Evolutionary conservation across 2,113 vertebrate species (phyloP), one percentile per base, ranked within the genome.

Genomic region (Coptodon bakossiorum): DNA sequence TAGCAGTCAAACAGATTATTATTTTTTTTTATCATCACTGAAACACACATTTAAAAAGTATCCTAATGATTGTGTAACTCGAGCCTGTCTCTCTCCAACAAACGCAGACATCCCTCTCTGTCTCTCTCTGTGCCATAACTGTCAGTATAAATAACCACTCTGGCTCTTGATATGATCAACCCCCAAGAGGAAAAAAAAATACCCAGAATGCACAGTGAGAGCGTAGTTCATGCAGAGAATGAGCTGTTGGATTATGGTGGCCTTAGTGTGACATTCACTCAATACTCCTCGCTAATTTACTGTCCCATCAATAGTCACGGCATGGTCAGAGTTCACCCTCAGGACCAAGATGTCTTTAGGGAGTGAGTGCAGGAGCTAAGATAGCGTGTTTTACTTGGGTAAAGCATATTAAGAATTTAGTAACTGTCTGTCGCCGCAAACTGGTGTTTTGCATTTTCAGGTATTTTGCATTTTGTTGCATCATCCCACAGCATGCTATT

Each of bases 201-300:
- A 95, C 93, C 94, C 93, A 94, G 78, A 63, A 94, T 95, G 94
- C 94, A 95, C 53, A 48, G 84, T 73, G 87, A 88, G 82, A 86
- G 84, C 52, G 16, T 45, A 54, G 57, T 81, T 88, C 83, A 89
- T 24, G 78, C 73, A 82, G 89, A 88, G 85, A 85, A 84, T 61
- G 85, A 84, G 89, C 91, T 80, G 90, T 83, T 90, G 86, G 89
- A 93, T 94, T 91, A 91, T 19, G n/a, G 17, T 63, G 56, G 82
- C 83, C 88, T 4, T 48, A 86, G 29, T 76, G 50, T 91, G 91
- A 89, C 89, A 87, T 89, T 94, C 66, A 83, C 80, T 86, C 86
- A 84, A 86, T 53, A 66, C 68, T 48, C 61, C 48, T 50, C 19
- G 36, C 83, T 89, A 87, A 90, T 88, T 87, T 87, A 79, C 34